Evolutionary conservation across 2,113 vertebrate species (phyloP), one percentile per base, ranked within the genome.

Genomic region (Macroglossus sobrinus): DNA sequence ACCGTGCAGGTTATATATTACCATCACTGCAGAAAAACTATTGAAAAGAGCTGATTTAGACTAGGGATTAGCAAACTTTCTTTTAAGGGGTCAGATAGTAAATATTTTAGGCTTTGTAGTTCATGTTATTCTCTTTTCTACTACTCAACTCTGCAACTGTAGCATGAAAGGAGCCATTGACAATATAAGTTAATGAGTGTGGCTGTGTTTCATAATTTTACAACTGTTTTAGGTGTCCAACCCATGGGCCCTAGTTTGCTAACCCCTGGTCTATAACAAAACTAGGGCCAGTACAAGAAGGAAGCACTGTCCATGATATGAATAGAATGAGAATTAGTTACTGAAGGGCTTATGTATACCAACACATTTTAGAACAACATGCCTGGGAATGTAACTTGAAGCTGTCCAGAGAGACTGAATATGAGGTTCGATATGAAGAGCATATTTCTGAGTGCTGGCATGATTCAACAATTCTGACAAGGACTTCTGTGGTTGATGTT

Each of bases 401-500:
- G 43, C n/a, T 75, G 21, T 53, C 92, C n/a, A 50, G 50, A 87
- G 45, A 69, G 35, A 28, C 71, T 75, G 45, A 97, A 69, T 76
- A 80, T 64, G 55, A 82, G 14, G 14, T 84, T 80, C 61, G 47
- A 75, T 40, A 40, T 35, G 74, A 40, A 79, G 50, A 86, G 7
- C 28, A 8, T 50, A 82, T 15, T 59, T 78, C 85, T 68, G 66
- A 82, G 30, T 75, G 19, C 63, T 82, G 79, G 35, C 35, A 95
- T 74, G 78, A 86, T 69, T 74, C 71, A 84, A 53, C 63, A 86
- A 86, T 82, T 5, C 63, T 93, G 90, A 68, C 86, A 96, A 94
- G 68, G 84, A 61, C 15, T 53, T 88, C 59, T 84, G 87, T 30
- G 35, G 50, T 66, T 50, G 33, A 19, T 50, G 18, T 69, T 76